A percentile compares a stretch with the other conserved stretches of the same genome.
These are phyloP conservation scores for Antennarius maculatus DNA, from an alignment of 2,797 vertebrate species.

Conservation along the genomic window DNA sequence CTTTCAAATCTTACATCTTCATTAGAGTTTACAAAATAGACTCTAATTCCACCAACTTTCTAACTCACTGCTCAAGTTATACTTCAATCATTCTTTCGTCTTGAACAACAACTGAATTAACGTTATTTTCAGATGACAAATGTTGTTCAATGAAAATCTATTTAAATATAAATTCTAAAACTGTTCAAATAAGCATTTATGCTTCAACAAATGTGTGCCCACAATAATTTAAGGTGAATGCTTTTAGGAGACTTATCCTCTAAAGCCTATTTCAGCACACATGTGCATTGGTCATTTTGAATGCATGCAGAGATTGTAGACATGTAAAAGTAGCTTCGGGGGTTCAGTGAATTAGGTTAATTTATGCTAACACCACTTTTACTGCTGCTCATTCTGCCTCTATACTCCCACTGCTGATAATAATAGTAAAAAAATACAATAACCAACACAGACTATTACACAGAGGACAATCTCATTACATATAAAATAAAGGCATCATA, in stretches of 20 bases:
- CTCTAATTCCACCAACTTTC: too few species aligned
- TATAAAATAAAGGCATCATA: background rate
- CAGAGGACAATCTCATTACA: background rate
- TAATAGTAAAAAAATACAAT: background rate
- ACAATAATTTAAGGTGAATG: background rate
- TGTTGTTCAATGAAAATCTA: background rate
- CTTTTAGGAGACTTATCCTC: background rate
- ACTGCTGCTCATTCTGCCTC: background rate
- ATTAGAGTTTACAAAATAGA: too few species aligned
- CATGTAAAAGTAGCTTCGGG: background rate
- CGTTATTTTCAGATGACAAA: too few species aligned
- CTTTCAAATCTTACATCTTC: too few species aligned
- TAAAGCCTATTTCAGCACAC: background rate
- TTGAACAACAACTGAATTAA: too few species aligned
- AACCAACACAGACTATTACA: background rate
- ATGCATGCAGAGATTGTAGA: slow-evolving; percentile 1
- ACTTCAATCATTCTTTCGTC: too few species aligned
- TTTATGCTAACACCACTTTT: slow-evolving; percentile 14
- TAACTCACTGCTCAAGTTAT: too few species aligned
- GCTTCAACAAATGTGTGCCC: background rate
- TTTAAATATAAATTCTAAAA: background rate
- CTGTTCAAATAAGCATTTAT: background rate
- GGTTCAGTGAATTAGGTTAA: background rate
- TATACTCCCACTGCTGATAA: background rate
- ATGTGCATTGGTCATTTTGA: background rate